These are phyloP conservation scores for Agrypnia vestita DNA, from an alignment of 1,140 invertebrate genomes.

Conservation along the genomic window DNA sequence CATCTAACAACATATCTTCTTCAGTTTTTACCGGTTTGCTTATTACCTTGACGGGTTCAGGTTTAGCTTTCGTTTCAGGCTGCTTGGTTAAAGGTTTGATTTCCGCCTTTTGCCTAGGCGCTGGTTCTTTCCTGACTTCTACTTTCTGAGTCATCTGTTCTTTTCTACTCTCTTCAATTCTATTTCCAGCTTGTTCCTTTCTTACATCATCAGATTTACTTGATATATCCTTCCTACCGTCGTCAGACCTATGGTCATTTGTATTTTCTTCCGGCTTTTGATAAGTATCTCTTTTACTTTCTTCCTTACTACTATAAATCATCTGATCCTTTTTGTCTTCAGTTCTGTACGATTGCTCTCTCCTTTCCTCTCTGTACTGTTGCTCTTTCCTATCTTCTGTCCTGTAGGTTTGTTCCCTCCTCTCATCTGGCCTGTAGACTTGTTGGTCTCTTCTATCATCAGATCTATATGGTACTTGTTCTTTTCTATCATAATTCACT, in stretches of 20 bases:
- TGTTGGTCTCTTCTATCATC: constrained; percentile 20
- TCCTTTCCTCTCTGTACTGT: neutral
- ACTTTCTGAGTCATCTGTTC: neutral
- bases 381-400: constrained; percentile 16
- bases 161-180: constrained; percentile 3
- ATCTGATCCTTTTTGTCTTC: constrained; percentile 17
- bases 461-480: constrained; percentile 18
- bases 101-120: neutral
- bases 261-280: constrained; percentile 5
- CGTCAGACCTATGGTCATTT: neutral
- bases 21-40: constrained; percentile 4
- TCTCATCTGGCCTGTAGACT: constrained; percentile 10
- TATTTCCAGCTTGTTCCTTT: neutral
- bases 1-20: constrained; percentile 29
- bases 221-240: neutral
- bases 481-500: neutral
- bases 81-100: constrained; percentile 19
- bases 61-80: constrained; percentile 5
- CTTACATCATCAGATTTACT: neutral
- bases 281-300: constrained; percentile 15
- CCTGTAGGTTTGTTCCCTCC: constrained; percentile 9
- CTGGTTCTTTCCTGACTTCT: constrained; percentile 14
- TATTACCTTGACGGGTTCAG: neutral
- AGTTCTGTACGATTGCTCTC: neutral
- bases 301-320: constrained; percentile 12